A percentile compares a stretch with the other conserved stretches of the same genome.
Evolutionary conservation across 2,888 invertebrate genomes (phyloP).

Genomic region (Ornithoptera priamus): DNA sequence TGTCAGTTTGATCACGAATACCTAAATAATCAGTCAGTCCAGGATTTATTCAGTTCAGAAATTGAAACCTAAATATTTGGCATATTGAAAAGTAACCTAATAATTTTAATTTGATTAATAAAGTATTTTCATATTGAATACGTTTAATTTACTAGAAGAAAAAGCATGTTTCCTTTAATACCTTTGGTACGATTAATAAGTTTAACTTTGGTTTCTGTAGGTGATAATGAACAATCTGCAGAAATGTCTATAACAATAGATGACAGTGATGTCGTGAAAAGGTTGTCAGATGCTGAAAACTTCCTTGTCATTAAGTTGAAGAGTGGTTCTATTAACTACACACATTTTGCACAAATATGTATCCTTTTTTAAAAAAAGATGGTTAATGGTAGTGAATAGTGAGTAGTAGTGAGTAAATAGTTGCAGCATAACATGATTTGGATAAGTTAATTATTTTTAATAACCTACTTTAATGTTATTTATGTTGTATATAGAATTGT

Average conservation of each 20-base stretch:
- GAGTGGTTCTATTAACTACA: slow-evolving; percentile 86
- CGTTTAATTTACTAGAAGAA: no score
- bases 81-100: neutral
- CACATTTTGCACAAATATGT: slow-evolving; percentile 92
- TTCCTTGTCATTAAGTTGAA: slow-evolving; percentile 89
- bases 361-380: slow-evolving; percentile 81
- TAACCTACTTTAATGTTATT: no score
- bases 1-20: neutral
- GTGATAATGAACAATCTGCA: slow-evolving; percentile 86
- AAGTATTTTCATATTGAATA: neutral
- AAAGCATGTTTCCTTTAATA: no score
- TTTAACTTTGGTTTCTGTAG: slow-evolving; percentile 60
- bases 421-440: neutral
- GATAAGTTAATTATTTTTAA: no score
- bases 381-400: neutral
- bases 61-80: neutral
- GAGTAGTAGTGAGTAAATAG: neutral
- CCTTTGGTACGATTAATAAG: neutral
- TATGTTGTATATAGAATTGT: no score
- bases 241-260: slow-evolving; percentile 83
- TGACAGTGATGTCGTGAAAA: slow-evolving; percentile 74
- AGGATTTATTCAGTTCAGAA: neutral
- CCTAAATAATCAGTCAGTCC: neutral
- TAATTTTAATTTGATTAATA: neutral
- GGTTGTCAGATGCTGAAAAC: slow-evolving; percentile 79